Conservation (phyloP, 2,113 vertebrate species). For the Phalacrocorax brasilianus region DNA sequence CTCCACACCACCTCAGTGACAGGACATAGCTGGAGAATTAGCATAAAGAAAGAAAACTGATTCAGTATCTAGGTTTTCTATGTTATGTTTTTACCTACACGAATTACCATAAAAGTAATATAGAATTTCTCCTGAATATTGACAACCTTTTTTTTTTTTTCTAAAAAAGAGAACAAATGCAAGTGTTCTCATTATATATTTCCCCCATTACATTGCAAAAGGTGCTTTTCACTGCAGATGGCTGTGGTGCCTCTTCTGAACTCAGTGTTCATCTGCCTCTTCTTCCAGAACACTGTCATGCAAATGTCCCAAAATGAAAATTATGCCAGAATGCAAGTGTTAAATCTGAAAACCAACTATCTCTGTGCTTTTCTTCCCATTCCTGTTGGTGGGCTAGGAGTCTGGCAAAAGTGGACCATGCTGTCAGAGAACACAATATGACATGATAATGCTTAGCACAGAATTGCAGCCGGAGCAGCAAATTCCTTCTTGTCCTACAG, state of each 20-base stretch:
- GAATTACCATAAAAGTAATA: not conserved
- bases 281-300: not conserved
- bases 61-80: not conserved
- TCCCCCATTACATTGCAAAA: not conserved
- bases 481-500: not conserved
- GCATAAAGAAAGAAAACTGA: not conserved
- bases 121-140: not conserved
- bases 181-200: fast-evolving
- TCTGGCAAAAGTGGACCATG: not conserved
- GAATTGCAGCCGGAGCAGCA: not conserved
- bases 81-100: not conserved
- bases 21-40: not conserved
- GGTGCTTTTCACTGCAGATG: not conserved
- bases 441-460: not conserved
- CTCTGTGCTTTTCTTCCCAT: not conserved
- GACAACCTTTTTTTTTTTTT: not conserved
- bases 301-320: not conserved
- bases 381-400: not conserved
- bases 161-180: not conserved
- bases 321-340: not conserved
- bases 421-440: not conserved
- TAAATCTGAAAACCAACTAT: not conserved
- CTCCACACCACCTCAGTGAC: not conserved
- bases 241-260: not conserved
- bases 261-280: not conserved